These are phyloP conservation scores for Glossosoma conforme DNA, from an alignment of 1,140 invertebrate species.

Conservation along the genomic window DNA sequence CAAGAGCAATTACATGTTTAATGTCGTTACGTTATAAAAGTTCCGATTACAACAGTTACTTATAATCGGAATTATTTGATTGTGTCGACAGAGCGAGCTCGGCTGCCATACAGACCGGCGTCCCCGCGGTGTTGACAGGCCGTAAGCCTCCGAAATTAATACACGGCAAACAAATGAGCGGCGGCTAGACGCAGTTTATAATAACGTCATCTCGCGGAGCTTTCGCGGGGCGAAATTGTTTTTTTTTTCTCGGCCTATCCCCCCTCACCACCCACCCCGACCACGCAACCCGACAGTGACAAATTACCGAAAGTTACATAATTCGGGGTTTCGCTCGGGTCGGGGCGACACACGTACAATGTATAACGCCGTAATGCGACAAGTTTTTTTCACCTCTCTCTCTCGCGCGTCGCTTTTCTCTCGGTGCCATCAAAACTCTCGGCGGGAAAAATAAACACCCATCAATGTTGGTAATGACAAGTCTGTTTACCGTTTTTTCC, in stretches of 20 bases:
- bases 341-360: slow-evolving; percentile 6
- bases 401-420: background rate
- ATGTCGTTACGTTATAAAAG: no score
- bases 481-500: no score
- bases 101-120: no score
- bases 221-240: slow-evolving; percentile 23
- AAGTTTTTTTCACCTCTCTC: slow-evolving; percentile 5
- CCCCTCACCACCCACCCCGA: no score
- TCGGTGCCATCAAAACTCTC: slow-evolving; percentile 26
- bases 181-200: slow-evolving; percentile 26
- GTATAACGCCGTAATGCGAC: slow-evolving; percentile 10
- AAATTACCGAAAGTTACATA: slow-evolving; percentile 26
- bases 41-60: no score
- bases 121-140: background rate
- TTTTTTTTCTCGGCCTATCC: slow-evolving; percentile 16
- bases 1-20: no score
- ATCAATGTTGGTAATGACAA: no score
- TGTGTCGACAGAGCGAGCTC: no score
- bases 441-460: slow-evolving; percentile 27
- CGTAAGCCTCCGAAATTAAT: slow-evolving; percentile 17
- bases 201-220: slow-evolving; percentile 22
- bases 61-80: no score
- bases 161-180: slow-evolving; percentile 23
- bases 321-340: slow-evolving; percentile 1
- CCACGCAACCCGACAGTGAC: slow-evolving; percentile 31